Evolutionary conservation across 2,797 vertebrate species (phyloP), one percentile per base, ranked within the genome.

Genomic region (Heterohyrax brucei): DNA sequence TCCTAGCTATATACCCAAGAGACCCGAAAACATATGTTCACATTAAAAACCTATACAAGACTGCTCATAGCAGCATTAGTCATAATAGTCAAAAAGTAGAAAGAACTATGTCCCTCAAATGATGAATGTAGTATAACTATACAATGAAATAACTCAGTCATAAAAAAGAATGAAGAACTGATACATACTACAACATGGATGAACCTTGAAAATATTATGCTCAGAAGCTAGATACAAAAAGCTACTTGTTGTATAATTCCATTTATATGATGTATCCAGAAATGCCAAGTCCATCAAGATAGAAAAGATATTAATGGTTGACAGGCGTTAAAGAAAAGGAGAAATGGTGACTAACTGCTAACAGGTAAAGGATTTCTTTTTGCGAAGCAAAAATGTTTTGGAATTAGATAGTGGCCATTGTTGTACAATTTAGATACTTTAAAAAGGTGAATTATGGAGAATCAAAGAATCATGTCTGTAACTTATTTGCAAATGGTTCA

Each of bases 21-120:
- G 50, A 91, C 64, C 50, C 39, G 59, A 83, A 91, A 75, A 76
- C 70, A 75, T 44, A 73, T 50, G 21, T 50, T 64, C 66, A 62
- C 14, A 50, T 7, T 66, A 56, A 84, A 64, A 77, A 68, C 39
- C 44, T 70, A 50, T 24, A 30, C 12, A 56, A 56, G 39, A 83
- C 75, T 81, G 77, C 72, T 90, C 77, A 72, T 76, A 61, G 73
- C n/a, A 85, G 72, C 48, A 85, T 66, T 78, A 61, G 48, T 92
- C 72, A 53, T 44, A 50, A 91, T 16, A 76, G 59, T 61, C 61
- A 76, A 84, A 83, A 81, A 28, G n/a, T 44, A 14, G 28, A 75
- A 82, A 82, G 7, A 33, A 73, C 10, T 46, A 39, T 62, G 62
- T 66, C n/a, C 13, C 75, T 33, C 56, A 82, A 81, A 18, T 44